Evolutionary conservation across 1,140 invertebrate species (phyloP), one percentile per base, ranked within the genome.

Genomic region (Procambarus clarkii): DNA sequence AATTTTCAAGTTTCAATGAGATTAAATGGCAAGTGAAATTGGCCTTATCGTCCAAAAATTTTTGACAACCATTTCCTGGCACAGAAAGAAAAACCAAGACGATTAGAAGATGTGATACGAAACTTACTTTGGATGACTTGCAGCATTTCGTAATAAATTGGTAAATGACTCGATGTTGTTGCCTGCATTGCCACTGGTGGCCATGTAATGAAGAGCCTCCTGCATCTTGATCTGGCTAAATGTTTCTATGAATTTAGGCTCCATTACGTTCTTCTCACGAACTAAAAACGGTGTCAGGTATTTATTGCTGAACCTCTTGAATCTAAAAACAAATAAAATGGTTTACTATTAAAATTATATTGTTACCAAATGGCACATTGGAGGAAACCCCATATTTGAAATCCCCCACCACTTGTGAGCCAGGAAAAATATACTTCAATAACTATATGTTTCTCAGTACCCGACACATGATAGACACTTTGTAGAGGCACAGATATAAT

Each of bases 221-320:
- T 97, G 96, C 96, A 98, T 98, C 48, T 98, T 98, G 78, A 99
- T 95, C 94, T 98, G 98, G 7, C 98, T 98, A 95, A 98, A 98
- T 0, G 98, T 99, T 94, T 99, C 97, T 92, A 99, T 95, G 93
- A 99, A 98, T 94, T 99, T 99, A 82, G 98, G 98, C 94, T 98
- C 98, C 64, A 97, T 97, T 24, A 97, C 97, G 85, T 96, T 96
- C 93, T 97, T 96, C 94, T 99, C 97, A 92, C 97, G 96, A 88
- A 98, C 95, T 90, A 99, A 94, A 93, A 97, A 97, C 24, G 98
- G 98, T 88, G 98, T 96, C 92, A 99, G 97, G 94, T 98, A 99
- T 94, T 97, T 97, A 94, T 98, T 98, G 95, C 99, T 98, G 95
- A 98, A 98, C 92, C 98, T 96, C 94, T 99, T 98, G 94, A 99